These are phyloP conservation scores for Amaurobius ferox DNA, from an alignment of 2,888 invertebrate species.

Conservation along the genomic window DNA sequence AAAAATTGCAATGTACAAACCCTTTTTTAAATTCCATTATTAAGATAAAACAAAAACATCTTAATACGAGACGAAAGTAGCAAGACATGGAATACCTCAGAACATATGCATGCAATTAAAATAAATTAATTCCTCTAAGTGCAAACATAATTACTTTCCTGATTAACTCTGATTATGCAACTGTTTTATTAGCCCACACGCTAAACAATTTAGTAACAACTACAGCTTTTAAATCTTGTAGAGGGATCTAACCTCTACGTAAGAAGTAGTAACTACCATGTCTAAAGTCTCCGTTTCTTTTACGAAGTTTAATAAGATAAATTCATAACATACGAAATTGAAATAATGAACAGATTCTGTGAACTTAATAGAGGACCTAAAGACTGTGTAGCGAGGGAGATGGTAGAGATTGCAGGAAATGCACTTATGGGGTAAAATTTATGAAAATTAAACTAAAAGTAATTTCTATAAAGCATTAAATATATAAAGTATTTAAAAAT, in stretches of 20 bases:
- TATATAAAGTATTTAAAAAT: too few relatives aligned
- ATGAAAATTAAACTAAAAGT: too few relatives aligned
- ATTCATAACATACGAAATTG: slow-evolving; percentile 32
- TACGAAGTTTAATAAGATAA: slow-evolving; percentile 55
- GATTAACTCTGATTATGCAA: background rate
- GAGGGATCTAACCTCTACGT: background rate
- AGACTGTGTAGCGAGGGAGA: slow-evolving; percentile 31
- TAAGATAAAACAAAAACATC: too few relatives aligned
- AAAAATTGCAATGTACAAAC: too few relatives aligned
- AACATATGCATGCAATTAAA: too few relatives aligned
- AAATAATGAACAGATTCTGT: slow-evolving; percentile 24
- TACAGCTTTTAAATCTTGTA: slow-evolving; percentile 10
- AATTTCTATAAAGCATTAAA: too few relatives aligned
- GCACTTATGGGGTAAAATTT: slow-evolving; percentile 18
- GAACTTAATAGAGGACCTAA: slow-evolving; percentile 30
- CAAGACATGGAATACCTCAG: too few relatives aligned
- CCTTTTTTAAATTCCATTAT: too few relatives aligned
- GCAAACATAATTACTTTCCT: too few relatives aligned
- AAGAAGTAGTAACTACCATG: slow-evolving; percentile 28
- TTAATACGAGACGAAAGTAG: too few relatives aligned
- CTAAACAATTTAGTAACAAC: background rate
- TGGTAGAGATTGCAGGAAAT: slow-evolving; percentile 28
- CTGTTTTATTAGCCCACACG: background rate
- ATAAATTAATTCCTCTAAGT: too few relatives aligned
- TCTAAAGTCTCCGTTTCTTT: slow-evolving; percentile 25